phyloP scores from a whole-genome alignment of 2,113 vertebrate species.

The Spea multiplicata region DNA sequence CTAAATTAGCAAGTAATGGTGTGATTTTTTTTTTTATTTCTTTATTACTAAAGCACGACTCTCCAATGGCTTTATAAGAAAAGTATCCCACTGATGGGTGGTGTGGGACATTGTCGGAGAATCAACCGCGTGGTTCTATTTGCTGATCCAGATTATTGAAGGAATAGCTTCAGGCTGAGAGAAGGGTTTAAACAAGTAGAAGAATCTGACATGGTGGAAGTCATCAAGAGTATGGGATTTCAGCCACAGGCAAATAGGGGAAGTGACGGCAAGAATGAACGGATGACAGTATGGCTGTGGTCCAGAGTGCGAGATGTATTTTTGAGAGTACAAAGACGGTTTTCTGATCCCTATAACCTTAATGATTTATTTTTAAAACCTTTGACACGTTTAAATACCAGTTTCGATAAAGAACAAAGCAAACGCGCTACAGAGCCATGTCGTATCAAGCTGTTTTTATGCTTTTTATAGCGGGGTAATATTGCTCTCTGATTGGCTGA shows the following conservation, averaged over 20 bases:
- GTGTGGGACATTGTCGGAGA: not conserved
- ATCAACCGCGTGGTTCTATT: not conserved
- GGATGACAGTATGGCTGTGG: constrained; percentile 2
- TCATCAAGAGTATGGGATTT: constrained; percentile 39
- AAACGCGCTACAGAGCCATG: no score
- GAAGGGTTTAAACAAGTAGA: constrained; percentile 30
- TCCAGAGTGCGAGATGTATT: no score
- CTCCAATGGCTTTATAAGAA: not conserved
- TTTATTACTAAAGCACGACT: no score
- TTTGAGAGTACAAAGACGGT: no score
- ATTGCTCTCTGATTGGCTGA: not conserved
- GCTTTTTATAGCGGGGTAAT: not conserved
- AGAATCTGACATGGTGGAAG: constrained; percentile 33
- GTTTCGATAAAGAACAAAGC: no score
- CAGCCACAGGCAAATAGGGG: constrained; percentile 22
- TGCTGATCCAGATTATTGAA: constrained; percentile 18
- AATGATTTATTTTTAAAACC: no score
- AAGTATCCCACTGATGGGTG: not conserved
- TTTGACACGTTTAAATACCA: no score
- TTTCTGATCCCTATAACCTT: no score
- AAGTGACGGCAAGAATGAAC: constrained; percentile 7
- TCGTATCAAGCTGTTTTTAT: no score
- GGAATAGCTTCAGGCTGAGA: constrained; percentile 20
- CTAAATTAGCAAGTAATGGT: no score
- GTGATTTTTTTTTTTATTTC: no score